A percentile compares a stretch with the other conserved stretches of the same genome.
phyloP scores from a whole-genome alignment of 2,113 vertebrate species.

The Hydropotes inermis region DNA sequence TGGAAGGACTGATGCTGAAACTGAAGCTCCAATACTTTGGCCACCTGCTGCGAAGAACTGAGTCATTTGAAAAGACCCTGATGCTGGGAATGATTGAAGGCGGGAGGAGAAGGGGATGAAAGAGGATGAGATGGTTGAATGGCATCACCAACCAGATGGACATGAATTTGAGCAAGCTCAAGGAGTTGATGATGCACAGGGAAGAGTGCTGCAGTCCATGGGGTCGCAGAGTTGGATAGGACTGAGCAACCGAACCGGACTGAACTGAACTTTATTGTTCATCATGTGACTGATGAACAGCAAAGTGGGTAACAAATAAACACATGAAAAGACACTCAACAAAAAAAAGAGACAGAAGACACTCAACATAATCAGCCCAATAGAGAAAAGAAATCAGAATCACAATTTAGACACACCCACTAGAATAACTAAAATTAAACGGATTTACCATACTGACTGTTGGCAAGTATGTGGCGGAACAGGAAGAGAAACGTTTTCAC shows the following conservation, averaged over 20 bases:
- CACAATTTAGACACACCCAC: background rate
- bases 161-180: background rate
- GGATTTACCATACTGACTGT: background rate
- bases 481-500: conserved; percentile 9
- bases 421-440: background rate
- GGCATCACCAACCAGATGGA: background rate
- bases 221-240: background rate
- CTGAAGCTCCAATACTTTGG: background rate
- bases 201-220: background rate
- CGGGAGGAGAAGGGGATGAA: background rate
- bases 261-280: background rate
- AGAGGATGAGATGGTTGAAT: background rate
- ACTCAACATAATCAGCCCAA: background rate
- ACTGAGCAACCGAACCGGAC: accelerated
- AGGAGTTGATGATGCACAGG: background rate
- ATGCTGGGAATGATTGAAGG: background rate
- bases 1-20: background rate
- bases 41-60: background rate
- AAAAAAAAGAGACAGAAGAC: background rate
- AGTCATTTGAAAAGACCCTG: background rate
- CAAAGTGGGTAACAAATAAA: background rate
- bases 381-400: conserved; percentile 18
- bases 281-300: background rate
- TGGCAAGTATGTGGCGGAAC: background rate
- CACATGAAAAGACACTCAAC: background rate